Evolutionary conservation across 2,113 vertebrate species (phyloP), one percentile per base, ranked within the genome.

Genomic region (Castor canadensis): DNA sequence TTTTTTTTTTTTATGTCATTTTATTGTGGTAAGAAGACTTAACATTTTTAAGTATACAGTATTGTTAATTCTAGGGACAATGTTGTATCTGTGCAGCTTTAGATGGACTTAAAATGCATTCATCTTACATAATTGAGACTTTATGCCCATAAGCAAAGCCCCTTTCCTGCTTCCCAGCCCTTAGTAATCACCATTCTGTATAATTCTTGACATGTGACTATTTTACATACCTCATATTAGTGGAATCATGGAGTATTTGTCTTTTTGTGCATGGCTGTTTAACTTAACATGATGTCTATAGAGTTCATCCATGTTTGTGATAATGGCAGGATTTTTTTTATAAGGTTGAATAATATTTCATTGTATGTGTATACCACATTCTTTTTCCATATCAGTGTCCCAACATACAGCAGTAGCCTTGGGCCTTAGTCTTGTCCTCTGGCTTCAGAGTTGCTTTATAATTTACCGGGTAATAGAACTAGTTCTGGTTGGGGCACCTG

Each of bases 391-490:
- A 22, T 32, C n/a, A 32, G 5, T 40, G 10, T 5, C 9, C 26
- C 15, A 73, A 56, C 56, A 54, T 28, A 17, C n/a, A n/a, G n/a
- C 19, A 38, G 38, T 62, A 64, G 26, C 35, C 58, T 35, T 30
- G 26, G 52, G 13, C 60, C 47, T 95, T 58, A 99, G 54, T 98
- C 98, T 93, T 99, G 97, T 9, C 95, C 85, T 4, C 97, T 97
- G 0, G 98, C 98, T 97, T 99, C 96, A 98, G 71, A 80, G 98
- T 54, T 6, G 93, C 38, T 72, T 97, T 98, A 32, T 99, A 99
- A 98, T 99, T 99, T 35, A 99, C 99, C 99, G 9, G 99, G 99
- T 85, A 99, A 96, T 0, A 99, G 98, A 30, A 98, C 98, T 66
- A 96, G 84, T 60, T 26, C 24, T 60, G 58, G 99, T 97, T 99